phyloP scores from a whole-genome alignment of 2,797 vertebrate species.

The Helostoma temminkii region DNA sequence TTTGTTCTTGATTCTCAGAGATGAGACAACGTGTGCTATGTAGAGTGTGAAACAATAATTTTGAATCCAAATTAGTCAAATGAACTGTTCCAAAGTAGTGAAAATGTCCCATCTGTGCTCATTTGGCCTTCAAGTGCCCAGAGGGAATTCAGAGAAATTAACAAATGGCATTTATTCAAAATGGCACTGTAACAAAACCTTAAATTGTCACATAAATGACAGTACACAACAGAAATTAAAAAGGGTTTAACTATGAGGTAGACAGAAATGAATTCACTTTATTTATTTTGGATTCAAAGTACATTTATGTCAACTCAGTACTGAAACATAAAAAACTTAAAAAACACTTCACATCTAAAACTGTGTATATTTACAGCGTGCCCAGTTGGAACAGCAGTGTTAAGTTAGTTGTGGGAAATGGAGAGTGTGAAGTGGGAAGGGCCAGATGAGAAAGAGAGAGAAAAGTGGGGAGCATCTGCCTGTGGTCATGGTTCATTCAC shows the following conservation, averaged over 20 bases:
- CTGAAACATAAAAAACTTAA: neutral
- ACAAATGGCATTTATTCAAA: constrained; percentile 71
- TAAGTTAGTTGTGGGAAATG: constrained; percentile 69
- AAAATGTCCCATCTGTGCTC: constrained; percentile 78
- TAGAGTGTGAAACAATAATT: constrained; percentile 67
- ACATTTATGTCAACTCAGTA: neutral
- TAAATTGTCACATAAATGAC: neutral
- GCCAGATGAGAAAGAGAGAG: constrained; percentile 42
- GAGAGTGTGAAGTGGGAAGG: constrained; percentile 72
- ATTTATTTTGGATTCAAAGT: neutral
- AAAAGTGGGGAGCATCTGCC: constrained; percentile 77
- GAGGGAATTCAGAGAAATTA: constrained; percentile 69
- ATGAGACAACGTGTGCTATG: constrained; percentile 34
- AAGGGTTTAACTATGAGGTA: neutral
- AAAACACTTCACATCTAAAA: constrained; percentile 3
- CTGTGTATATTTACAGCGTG: constrained; percentile 17
- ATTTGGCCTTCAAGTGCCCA: constrained; percentile 63
- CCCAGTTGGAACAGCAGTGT: constrained; percentile 46
- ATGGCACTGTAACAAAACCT: constrained; percentile 34
- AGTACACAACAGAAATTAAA: neutral
- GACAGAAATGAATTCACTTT: neutral
- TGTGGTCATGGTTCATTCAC: constrained; percentile 82
- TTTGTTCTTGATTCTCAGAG: neutral
- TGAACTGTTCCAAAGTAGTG: constrained; percentile 63
- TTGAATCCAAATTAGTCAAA: constrained; percentile 60